Percentiles rank a stretch among this genome's conserved stretches.
Evolutionary conservation across 2,888 invertebrate species (phyloP).

Genomic region (Xestobium rufovillosum): DNA sequence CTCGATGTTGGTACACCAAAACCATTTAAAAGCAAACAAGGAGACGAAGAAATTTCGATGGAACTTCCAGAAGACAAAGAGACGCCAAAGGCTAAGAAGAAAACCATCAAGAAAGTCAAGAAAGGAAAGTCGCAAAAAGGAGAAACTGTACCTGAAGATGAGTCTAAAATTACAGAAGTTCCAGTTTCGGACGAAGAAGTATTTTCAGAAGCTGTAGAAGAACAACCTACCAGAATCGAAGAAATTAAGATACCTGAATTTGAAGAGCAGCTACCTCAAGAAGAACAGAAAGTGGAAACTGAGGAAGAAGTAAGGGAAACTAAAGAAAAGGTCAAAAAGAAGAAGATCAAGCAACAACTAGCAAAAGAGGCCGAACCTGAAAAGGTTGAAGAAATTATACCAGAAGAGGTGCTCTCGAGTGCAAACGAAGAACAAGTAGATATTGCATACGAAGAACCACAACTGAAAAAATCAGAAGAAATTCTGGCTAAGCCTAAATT

Average conservation of each 20-base stretch:
- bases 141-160: constrained; percentile 25
- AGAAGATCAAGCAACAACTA: constrained; percentile 20
- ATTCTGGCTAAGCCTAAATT: constrained; percentile 30
- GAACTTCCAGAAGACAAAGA: constrained; percentile 7
- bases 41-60: constrained; percentile 19
- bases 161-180: constrained; percentile 23
- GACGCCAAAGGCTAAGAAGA: constrained; percentile 24
- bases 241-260: no score
- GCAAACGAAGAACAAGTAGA: constrained; percentile 24
- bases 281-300: constrained; percentile 24
- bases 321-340: constrained; percentile 25
- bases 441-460: constrained; percentile 21
- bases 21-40: constrained; percentile 34
- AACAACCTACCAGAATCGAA: no score
- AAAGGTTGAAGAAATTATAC: constrained; percentile 26
- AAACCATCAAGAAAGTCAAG: constrained; percentile 27
- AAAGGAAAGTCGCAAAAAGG: no score
- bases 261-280: constrained; percentile 27
- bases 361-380: constrained; percentile 25
- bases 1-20: constrained; percentile 21
- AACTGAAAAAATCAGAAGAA: constrained; percentile 25
- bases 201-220: constrained; percentile 21
- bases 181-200: constrained; percentile 22
- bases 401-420: constrained; percentile 24
- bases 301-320: constrained; percentile 15